Conservation (phyloP, 2,113 vertebrate genomes). For the Mionectes macconnelli region DNA sequence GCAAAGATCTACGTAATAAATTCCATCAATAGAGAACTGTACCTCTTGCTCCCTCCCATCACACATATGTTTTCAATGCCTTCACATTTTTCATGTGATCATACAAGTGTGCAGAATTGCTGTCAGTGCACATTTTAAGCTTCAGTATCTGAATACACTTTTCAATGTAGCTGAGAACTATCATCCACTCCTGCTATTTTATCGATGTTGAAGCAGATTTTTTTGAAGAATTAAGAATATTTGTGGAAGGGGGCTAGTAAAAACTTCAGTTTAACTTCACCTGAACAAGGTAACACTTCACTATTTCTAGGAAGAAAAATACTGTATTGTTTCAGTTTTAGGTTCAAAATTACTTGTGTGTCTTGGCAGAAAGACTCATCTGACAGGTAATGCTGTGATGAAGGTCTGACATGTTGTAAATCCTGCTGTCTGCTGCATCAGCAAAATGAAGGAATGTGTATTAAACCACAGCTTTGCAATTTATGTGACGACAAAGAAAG, state of each 20-base stretch:
- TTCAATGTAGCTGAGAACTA: background rate
- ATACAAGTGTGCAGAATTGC: background rate
- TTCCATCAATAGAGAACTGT: background rate
- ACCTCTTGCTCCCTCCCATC: background rate
- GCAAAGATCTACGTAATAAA: background rate
- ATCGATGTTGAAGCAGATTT: background rate
- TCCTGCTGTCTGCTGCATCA: slow-evolving; percentile 12
- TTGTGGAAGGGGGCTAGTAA: background rate
- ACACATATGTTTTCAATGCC: background rate
- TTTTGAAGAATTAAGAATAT: background rate
- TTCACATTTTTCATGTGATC: background rate
- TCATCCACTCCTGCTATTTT: background rate
- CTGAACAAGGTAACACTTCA: background rate
- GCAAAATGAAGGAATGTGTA: background rate
- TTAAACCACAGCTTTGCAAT: slow-evolving; percentile 13
- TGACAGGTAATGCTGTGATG: background rate
- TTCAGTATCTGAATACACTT: background rate
- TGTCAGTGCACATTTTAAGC: background rate
- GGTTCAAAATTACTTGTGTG: background rate
- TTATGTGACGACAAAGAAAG: background rate
- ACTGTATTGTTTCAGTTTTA: background rate
- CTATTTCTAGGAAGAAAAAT: background rate
- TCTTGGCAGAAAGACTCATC: background rate
- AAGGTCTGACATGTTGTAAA: background rate
- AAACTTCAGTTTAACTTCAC: background rate